Percentiles rank a stretch among this genome's conserved stretches.
Evolutionary conservation across 2,888 invertebrate genomes (phyloP).

Genomic region (Sialis fuliginosa): DNA sequence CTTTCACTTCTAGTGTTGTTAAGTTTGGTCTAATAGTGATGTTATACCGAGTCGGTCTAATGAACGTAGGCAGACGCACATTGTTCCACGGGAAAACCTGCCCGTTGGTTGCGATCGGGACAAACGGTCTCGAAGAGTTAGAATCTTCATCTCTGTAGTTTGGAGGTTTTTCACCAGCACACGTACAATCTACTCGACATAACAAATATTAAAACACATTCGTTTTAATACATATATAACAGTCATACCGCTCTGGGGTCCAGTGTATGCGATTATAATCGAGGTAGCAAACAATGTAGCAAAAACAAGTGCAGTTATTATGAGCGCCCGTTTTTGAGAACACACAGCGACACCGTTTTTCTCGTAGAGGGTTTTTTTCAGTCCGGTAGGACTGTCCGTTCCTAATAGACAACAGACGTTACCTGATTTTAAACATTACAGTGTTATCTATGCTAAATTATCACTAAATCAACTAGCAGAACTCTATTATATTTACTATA

Average conservation of each 20-base stretch:
- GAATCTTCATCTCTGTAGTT: slow-evolving; percentile 42
- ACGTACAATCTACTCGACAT: slow-evolving; percentile 42
- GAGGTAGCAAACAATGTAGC: slow-evolving; percentile 67
- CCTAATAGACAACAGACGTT: slow-evolving; percentile 29
- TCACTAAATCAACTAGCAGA: too few relatives aligned
- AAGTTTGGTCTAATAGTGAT: slow-evolving; percentile 86
- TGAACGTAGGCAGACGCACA: slow-evolving; percentile 57
- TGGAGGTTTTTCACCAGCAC: slow-evolving; percentile 45
- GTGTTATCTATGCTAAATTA: not conserved
- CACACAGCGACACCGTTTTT: slow-evolving; percentile 70
- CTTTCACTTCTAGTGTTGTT: slow-evolving; percentile 75
- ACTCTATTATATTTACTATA: not conserved
- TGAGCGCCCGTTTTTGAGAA: slow-evolving; percentile 69
- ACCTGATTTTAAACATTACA: not conserved
- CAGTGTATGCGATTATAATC: slow-evolving; percentile 76
- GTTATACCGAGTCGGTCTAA: slow-evolving; percentile 68
- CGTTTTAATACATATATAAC: not conserved
- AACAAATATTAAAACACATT: not conserved
- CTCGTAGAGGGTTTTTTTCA: slow-evolving; percentile 50
- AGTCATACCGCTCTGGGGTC: slow-evolving; percentile 61
- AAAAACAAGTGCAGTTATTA: slow-evolving; percentile 62
- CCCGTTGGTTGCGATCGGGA: slow-evolving; percentile 55
- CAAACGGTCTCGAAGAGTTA: slow-evolving; percentile 39
- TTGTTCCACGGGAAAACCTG: slow-evolving; percentile 63
- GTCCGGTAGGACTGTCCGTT: slow-evolving; percentile 38